Percentiles rank a stretch among this genome's conserved stretches.
These are phyloP conservation scores for Sipha maydis DNA, from an alignment of 2,888 invertebrate genomes.

Conservation along the genomic window DNA sequence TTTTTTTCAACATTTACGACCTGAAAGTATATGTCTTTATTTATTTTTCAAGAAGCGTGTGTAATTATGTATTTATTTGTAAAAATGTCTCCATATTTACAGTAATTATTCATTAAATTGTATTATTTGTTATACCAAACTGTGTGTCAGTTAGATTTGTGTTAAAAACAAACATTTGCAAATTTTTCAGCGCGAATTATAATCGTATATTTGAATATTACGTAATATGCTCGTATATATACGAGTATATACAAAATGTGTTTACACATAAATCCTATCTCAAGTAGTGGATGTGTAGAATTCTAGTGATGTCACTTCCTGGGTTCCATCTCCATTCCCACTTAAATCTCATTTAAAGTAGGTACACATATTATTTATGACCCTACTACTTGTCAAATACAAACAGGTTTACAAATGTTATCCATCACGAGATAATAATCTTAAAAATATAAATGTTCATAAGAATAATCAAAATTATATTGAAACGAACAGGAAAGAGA, in stretches of 20 bases:
- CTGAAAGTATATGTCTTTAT: no score
- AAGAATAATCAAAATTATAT: no score
- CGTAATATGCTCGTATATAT: background rate
- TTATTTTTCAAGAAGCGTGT: no score
- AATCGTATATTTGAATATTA: background rate
- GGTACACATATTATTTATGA: slow-evolving; percentile 11
- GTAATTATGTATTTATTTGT: no score
- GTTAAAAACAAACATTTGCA: background rate
- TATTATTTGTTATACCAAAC: no score
- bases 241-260: background rate
- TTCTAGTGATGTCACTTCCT: slow-evolving; percentile 16
- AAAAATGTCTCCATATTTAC: no score
- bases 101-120: no score
- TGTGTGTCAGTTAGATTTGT: background rate
- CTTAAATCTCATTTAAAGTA: slow-evolving; percentile 22
- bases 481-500: no score
- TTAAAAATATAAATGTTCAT: background rate
- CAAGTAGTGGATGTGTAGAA: background rate
- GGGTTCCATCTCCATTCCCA: background rate
- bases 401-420: slow-evolving; percentile 37
- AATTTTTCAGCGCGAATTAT: background rate
- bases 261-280: slow-evolving; percentile 29
- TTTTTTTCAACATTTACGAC: no score
- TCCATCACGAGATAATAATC: slow-evolving; percentile 7
- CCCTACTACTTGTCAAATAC: slow-evolving; percentile 28